Evolutionary conservation across 2,113 vertebrate species (phyloP).

Genomic region (Phalacrocorax pelagicus): DNA sequence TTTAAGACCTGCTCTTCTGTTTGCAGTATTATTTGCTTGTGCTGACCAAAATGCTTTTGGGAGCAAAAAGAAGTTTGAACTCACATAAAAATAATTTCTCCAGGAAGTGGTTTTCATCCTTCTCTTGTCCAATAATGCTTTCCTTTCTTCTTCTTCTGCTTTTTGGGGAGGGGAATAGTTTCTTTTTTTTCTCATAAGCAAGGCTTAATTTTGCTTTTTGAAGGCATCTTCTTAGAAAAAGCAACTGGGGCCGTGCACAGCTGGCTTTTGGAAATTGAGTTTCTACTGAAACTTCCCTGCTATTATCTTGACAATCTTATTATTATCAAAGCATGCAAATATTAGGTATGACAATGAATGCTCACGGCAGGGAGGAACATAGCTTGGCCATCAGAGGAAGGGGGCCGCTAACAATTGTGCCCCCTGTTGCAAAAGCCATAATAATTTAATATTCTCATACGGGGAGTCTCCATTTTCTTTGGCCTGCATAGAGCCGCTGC

Average conservation of each 20-base stretch:
- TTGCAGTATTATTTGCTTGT: background rate
- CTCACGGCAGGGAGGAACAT: slow-evolving; percentile 53
- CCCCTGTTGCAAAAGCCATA: slow-evolving; percentile 59
- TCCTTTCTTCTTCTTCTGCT: background rate
- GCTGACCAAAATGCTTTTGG: background rate
- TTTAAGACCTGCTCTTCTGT: slow-evolving; percentile 56
- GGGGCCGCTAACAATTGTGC: slow-evolving; percentile 34
- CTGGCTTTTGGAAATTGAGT: slow-evolving; percentile 68
- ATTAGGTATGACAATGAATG: slow-evolving; percentile 58
- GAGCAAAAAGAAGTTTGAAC: slow-evolving; percentile 3
- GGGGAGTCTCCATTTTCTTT: slow-evolving; percentile 45
- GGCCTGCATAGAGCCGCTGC: background rate
- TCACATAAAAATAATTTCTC: background rate
- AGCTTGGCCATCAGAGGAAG: slow-evolving; percentile 45
- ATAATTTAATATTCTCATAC: slow-evolving; percentile 73
- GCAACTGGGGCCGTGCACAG: slow-evolving; percentile 27
- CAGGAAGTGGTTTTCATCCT: background rate
- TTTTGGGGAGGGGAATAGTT: background rate
- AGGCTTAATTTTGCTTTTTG: slow-evolving; percentile 52
- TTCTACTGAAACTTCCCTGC: slow-evolving; percentile 69
- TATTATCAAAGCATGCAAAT: slow-evolving; percentile 74
- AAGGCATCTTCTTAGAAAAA: slow-evolving; percentile 61
- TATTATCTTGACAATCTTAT: slow-evolving; percentile 71
- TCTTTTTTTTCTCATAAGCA: background rate
- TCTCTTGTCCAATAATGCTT: background rate